Conservation (phyloP, 1,140 invertebrate genomes). For the Psilanteris sp. region DNA sequence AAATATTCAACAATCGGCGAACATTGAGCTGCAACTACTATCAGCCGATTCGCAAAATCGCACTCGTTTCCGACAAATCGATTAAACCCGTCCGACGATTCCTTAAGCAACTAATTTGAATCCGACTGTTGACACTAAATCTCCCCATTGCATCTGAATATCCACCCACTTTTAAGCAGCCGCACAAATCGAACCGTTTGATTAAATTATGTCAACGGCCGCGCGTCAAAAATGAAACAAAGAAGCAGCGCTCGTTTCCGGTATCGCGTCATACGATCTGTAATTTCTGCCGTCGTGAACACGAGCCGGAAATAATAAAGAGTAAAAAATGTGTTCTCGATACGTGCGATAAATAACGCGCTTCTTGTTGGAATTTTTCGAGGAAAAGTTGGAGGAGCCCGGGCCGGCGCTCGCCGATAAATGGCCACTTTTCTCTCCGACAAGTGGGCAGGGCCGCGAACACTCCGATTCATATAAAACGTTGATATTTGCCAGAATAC, state of each 20-base stretch:
- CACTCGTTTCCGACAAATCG: no score
- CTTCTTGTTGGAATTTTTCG: conserved; percentile 21
- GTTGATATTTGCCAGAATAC: conserved; percentile 36
- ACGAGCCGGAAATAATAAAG: conserved; percentile 30
- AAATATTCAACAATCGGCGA: no score
- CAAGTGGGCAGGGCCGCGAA: conserved; percentile 20
- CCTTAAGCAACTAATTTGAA: conserved; percentile 25
- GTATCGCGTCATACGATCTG: neutral
- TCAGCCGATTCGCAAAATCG: no score
- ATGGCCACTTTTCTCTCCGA: conserved; percentile 16
- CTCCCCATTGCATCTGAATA: conserved; percentile 14
- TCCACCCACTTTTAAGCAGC: conserved; percentile 8
- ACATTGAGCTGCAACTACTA: no score
- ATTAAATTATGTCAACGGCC: conserved; percentile 35
- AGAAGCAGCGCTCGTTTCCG: conserved; percentile 7
- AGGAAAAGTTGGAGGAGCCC: conserved; percentile 13
- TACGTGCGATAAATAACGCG: conserved; percentile 30
- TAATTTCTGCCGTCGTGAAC: conserved; percentile 5
- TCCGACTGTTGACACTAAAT: conserved; percentile 29
- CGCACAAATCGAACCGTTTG: conserved; percentile 30
- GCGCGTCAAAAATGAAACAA: conserved; percentile 16
- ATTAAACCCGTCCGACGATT: conserved; percentile 4
- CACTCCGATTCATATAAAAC: conserved; percentile 22
- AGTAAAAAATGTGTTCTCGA: conserved; percentile 21
- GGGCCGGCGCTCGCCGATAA: conserved; percentile 22